Base-by-base conservation (phyloP, 2,888 invertebrate species). In the Cantharis rufa region DNA sequence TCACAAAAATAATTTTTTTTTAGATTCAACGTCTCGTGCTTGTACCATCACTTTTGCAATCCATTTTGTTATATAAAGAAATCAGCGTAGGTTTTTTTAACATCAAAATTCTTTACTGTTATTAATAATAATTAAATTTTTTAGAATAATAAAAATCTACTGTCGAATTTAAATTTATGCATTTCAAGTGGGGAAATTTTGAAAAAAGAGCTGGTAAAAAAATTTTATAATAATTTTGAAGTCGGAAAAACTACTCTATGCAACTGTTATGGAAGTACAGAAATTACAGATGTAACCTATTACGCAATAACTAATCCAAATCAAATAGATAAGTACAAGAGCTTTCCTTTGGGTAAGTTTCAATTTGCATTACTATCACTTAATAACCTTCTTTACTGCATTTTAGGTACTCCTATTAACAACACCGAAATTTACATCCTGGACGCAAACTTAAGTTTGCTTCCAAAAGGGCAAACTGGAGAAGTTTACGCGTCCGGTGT, bases 231-330 rank as follows among this genome's bases (percentile, higher is more conserved):
- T 28, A 91, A 93, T 79, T 95, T 96, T 80, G 89, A 91, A 15
- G 90, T 90, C 74, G 90, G 91, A 10, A 88, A 89, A 0, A 92
- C 93, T 78, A 89, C 90, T 13, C 88, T 97, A 62, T 95, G 95
- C 71, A 97, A 97, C 86, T 96, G 96, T 85, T 97, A 96, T 84
- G 97, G 97, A 0, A 96, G 96, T 80, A 96, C 97, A 0, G 97
- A 97, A 86, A 96, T 96, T 94, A 97, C 96, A 0, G 96, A 96
- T 85, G 95, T 96, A 2, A 96, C 96, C 0, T 96, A 92, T 84
- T 93, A 94, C 82, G 89, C 93, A 0, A 89, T 96, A 82, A 91
- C 91, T 77, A 91, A 89, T 71, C 85, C 88, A 16, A 90, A 89
- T 5, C 93, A 94, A 80, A 83, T 95, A 76, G 90, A 91, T 78